A percentile compares a stretch with the other conserved stretches of the same genome.
These are phyloP conservation scores for Epizoanthus fatuus DNA, from an alignment of 92 coral and sea anemone species.

Conservation along the genomic window DNA sequence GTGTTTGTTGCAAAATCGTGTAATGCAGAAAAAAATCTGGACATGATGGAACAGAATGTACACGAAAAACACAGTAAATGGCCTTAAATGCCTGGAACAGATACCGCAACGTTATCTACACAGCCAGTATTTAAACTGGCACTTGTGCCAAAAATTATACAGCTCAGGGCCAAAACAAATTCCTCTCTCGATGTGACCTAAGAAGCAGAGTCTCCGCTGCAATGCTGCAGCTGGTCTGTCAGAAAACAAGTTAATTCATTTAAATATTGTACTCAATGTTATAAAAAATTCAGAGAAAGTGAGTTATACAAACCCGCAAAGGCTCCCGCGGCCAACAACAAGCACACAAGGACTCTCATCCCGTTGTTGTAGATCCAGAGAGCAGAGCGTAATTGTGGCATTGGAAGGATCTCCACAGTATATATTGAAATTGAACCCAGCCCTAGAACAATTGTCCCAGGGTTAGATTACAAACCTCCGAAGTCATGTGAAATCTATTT, in stretches of 20 bases:
- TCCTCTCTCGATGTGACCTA: too few relatives aligned
- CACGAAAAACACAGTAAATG: too few relatives aligned
- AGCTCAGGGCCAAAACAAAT: too few relatives aligned
- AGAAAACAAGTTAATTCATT: not conserved
- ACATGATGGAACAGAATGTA: too few relatives aligned
- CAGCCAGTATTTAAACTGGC: too few relatives aligned
- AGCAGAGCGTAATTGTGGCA: constrained; percentile 5
- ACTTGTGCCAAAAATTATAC: too few relatives aligned
- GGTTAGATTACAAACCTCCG: not conserved
- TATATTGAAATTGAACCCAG: constrained; percentile 35
- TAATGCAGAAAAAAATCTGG: too few relatives aligned
- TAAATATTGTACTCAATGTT: not conserved
- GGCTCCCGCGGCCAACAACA: constrained; percentile 99
- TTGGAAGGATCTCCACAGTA: not conserved
- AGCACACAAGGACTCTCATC: constrained; percentile 77
- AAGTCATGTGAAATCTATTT: constrained; percentile 9
- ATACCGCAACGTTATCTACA: too few relatives aligned
- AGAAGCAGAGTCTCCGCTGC: too few relatives aligned
- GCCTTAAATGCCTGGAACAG: too few relatives aligned
- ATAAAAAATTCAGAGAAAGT: not conserved
- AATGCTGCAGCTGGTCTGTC: too few relatives aligned
- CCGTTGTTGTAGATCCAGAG: constrained; percentile 38
- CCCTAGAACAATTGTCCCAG: constrained; percentile 30
- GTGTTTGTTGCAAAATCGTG: too few relatives aligned
- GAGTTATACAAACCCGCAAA: constrained; percentile 86